Conservation (phyloP, 2,888 invertebrate genomes). For the Hypselothyrea guttata region DNA sequence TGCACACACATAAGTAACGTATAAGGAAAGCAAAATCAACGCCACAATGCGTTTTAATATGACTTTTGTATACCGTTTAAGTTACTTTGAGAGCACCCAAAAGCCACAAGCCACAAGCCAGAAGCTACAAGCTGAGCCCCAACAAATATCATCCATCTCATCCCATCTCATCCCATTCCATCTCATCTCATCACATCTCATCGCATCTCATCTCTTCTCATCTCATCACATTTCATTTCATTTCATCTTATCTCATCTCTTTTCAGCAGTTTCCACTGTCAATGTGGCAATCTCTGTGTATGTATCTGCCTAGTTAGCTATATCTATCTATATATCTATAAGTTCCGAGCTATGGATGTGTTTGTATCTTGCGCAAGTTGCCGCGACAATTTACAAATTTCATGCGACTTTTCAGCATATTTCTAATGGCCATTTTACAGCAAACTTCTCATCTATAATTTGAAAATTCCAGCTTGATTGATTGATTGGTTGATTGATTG, state of each 20-base stretch:
- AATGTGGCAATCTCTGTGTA: conserved; percentile 25
- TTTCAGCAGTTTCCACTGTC: conserved; percentile 14
- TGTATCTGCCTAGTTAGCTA: conserved; percentile 9
- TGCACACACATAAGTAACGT: conserved; percentile 47
- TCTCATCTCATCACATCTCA: conserved; percentile 6
- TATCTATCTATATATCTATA: conserved; percentile 10
- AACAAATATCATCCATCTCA: conserved; percentile 21
- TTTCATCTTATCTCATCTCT: conserved; percentile 3
- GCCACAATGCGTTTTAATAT: conserved; percentile 71
- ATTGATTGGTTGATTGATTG: conserved; percentile 7
- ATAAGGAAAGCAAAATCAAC: conserved; percentile 57
- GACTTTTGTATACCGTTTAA: conserved; percentile 74
- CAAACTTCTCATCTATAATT: background rate
- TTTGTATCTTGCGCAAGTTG: conserved; percentile 43
- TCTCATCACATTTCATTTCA: conserved; percentile 13
- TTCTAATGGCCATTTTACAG: too few relatives aligned
- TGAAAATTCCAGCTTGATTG: background rate
- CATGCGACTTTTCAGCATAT: too few relatives aligned
- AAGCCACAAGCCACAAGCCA: too few relatives aligned
- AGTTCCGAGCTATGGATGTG: conserved; percentile 10
- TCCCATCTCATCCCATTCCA: conserved; percentile 15
- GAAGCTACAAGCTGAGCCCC: conserved; percentile 14
- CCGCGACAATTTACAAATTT: conserved; percentile 26
- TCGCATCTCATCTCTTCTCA: conserved; percentile 15
- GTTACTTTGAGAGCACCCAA: conserved; percentile 49